Conservation (phyloP, 23 tunicate genomes). For the Oikopleura vanhoeffeni region DNA sequence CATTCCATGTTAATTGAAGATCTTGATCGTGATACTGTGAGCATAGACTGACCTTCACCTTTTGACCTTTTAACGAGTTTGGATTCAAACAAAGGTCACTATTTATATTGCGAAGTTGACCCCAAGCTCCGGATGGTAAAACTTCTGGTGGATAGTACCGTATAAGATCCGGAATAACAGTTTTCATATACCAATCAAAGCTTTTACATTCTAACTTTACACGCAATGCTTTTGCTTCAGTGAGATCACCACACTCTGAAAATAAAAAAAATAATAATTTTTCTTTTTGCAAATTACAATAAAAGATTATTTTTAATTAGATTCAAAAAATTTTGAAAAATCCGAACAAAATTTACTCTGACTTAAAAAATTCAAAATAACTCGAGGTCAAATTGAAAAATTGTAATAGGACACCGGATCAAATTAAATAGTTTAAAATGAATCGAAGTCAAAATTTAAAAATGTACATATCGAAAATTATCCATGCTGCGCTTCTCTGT, state of each 20-base stretch:
- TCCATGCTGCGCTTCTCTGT: no score
- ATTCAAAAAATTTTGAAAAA: no score
- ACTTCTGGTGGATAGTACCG: conserved; percentile 43
- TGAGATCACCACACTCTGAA: conserved; percentile 32
- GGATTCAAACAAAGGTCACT: conserved; percentile 1
- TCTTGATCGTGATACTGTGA: neutral
- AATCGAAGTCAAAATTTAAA: no score
- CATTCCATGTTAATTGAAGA: conserved; percentile 35
- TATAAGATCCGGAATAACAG: conserved; percentile 52
- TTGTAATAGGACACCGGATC: no score
- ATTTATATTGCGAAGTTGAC: conserved; percentile 24
- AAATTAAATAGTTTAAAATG: no score
- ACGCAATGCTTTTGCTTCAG: conserved; percentile 28
- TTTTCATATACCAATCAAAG: conserved; percentile 58
- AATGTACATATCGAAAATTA: no score
- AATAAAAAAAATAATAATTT: neutral
- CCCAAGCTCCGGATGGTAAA: conserved; percentile 50
- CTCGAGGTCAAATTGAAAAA: no score
- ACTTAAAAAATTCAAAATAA: no score
- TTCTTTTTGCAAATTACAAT: no score
- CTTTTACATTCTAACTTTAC: conserved; percentile 30
- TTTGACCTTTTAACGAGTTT: conserved; percentile 18
- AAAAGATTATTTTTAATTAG: no score
- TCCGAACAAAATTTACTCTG: no score
- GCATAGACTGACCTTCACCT: conserved; percentile 15